Base-by-base conservation (phyloP, 2,113 vertebrate genomes). In the Labeo catla region DNA sequence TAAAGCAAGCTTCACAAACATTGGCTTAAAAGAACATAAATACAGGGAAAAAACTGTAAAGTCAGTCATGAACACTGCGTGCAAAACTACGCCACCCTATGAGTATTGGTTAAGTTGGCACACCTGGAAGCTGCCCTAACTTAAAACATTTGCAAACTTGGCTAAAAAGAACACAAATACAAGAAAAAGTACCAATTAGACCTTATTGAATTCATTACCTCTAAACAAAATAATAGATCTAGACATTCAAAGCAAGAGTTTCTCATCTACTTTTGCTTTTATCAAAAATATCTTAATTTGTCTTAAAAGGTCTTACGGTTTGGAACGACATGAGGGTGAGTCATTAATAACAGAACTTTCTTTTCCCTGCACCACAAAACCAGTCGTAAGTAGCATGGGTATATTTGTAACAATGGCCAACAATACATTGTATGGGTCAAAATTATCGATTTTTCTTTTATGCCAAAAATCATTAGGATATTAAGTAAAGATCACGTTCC, bases 1-100 rank as follows among this genome's bases (percentile, higher is more conserved):
- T 76, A 76, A 76, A 76, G 45, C 45, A 76, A 23, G 21, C 73
- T 76, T 76, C 50, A 76, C 45, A 76, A 76, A 76, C 73, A 50
- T 28, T 50, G 45, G 73, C 73, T 76, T 28, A 50, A 76, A 76
- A 50, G 12, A 50, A 50, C n/a, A 76, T 76, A 76, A 76, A 76
- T 76, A 76, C 73, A 15, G n/a, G 43, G 73, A 47, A 23, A 72
- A 76, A 76, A 76, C 72, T 13, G 72, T 45, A 76, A 76, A 76
- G 45, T 50, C 73, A 49, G 43, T 76, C 73, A 47, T 76, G 73
- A 50, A 76, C 45, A 50, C 45, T 76, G 73, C 73, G 73, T 28
- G 45, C 66, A 68, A 80, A 57, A 63, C 72, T 34, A 70, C 13
- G 45, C 16, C 34, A 49, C 4, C 11, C 23, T n/a, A 8, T 66